Percentiles rank a stretch among this genome's conserved stretches.
phyloP scores from a whole-genome alignment of 2,888 invertebrate species.

The Himalopsyche anomala region DNA sequence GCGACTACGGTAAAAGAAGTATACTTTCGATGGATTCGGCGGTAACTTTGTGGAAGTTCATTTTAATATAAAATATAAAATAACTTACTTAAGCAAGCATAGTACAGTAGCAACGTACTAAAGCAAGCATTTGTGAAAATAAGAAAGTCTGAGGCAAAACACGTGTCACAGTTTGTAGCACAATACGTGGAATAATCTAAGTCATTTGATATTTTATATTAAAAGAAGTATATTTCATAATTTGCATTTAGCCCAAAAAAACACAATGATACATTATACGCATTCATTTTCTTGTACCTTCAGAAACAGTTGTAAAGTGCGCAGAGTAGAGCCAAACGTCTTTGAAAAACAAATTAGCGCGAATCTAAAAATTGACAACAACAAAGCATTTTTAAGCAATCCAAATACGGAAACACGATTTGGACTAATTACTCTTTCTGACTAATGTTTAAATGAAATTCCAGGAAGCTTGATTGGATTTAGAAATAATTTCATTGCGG shows the following conservation, averaged over 20 bases:
- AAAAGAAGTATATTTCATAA: no score
- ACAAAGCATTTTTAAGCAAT: constrained; percentile 30
- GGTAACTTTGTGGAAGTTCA: no score
- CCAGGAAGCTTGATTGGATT: constrained; percentile 45
- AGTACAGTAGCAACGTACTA: no score
- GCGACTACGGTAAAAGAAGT: no score
- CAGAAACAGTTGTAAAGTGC: neutral
- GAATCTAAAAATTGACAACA: constrained; percentile 29
- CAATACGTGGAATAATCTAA: no score
- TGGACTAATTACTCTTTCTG: constrained; percentile 48
- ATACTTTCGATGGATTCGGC: no score
- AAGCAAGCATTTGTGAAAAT: no score
- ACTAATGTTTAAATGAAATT: constrained; percentile 51
- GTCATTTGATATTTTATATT: no score
- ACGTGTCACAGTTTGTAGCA: no score
- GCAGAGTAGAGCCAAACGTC: neutral
- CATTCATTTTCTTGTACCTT: neutral
- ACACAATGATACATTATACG: neutral
- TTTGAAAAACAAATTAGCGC: constrained; percentile 38
- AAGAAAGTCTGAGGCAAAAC: no score
- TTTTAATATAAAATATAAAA: no score
- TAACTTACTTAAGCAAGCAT: no score
- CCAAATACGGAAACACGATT: constrained; percentile 3
- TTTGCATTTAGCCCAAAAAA: neutral
- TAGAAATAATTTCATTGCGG: constrained; percentile 44